Percentiles rank a stretch among this genome's conserved stretches.
Evolutionary conservation across 2,797 vertebrate genomes (phyloP).

Genomic region (Cheirogaleus major): DNA sequence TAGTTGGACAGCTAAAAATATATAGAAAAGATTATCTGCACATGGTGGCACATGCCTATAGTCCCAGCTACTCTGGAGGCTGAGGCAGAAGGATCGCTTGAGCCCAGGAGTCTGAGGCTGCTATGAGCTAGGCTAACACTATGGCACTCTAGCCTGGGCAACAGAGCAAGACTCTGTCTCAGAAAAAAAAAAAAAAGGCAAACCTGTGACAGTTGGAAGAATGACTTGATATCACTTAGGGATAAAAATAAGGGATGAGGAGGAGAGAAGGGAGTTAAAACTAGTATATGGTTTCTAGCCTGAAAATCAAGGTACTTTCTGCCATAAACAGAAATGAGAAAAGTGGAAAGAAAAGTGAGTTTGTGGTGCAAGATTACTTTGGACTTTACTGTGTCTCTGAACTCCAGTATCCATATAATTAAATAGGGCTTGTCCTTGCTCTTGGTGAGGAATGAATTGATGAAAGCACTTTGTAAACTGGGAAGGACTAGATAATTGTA

Average conservation of each 20-base stretch:
- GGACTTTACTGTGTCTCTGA: background rate
- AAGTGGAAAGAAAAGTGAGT: conserved; percentile 14
- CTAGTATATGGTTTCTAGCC: background rate
- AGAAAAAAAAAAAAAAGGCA: too few species aligned
- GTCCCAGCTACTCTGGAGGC: too few species aligned
- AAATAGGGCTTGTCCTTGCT: background rate
- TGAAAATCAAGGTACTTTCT: conserved; percentile 6
- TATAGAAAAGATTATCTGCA: too few species aligned
- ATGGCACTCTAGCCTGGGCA: too few species aligned
- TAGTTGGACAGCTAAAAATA: too few species aligned
- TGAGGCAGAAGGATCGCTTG: too few species aligned
- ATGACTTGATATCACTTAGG: background rate
- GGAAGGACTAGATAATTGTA: background rate
- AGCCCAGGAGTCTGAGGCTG: too few species aligned
- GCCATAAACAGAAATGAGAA: background rate
- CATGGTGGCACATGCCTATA: too few species aligned
- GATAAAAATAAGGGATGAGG: background rate
- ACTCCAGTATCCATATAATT: background rate
- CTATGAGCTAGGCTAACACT: too few species aligned
- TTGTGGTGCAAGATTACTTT: conserved; percentile 9
- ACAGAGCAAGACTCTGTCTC: too few species aligned
- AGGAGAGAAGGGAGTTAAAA: background rate
- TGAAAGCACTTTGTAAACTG: conserved; percentile 10
- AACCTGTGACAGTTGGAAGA: background rate
- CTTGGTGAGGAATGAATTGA: conserved; percentile 6